Evolutionary conservation across 2,888 invertebrate genomes (phyloP).

Genomic region (Lepidocyrtinus sp.): DNA sequence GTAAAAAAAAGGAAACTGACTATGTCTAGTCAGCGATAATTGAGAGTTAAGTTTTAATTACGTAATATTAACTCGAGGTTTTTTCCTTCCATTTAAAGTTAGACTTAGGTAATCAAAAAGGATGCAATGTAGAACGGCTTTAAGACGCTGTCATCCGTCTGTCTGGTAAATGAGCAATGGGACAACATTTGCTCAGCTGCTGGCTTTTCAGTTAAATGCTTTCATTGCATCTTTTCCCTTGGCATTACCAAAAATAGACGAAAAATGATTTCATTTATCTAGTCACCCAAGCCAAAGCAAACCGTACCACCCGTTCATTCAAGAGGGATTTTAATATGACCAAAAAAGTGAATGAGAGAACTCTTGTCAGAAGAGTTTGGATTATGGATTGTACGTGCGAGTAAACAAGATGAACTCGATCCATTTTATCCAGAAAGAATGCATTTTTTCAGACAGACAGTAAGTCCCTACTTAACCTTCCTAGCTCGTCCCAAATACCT

Average conservation of each 20-base stretch:
- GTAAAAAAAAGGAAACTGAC: neutral
- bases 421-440: slow-evolving; percentile 8
- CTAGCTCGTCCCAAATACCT: neutral
- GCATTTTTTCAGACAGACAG: neutral
- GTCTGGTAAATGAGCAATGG: neutral
- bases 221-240: neutral
- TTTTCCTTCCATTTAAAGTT: neutral
- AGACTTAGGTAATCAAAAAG: neutral
- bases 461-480: neutral
- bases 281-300: neutral
- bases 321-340: neutral
- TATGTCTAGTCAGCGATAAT: neutral
- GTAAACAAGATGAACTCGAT: neutral
- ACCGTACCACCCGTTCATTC: neutral
- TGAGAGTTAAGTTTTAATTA: neutral
- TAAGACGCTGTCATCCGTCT: too few relatives aligned
- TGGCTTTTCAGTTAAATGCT: neutral
- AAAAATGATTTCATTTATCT: neutral
- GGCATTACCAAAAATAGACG: slow-evolving; percentile 5
- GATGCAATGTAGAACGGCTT: neutral
- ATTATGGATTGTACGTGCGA: neutral
- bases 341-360: neutral
- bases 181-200: neutral
- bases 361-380: neutral
- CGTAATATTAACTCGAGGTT: neutral